Percentiles rank a stretch among this genome's conserved stretches.
These are phyloP conservation scores for Zenarchopterus dispar DNA, from an alignment of 2,797 vertebrate genomes.

Conservation along the genomic window DNA sequence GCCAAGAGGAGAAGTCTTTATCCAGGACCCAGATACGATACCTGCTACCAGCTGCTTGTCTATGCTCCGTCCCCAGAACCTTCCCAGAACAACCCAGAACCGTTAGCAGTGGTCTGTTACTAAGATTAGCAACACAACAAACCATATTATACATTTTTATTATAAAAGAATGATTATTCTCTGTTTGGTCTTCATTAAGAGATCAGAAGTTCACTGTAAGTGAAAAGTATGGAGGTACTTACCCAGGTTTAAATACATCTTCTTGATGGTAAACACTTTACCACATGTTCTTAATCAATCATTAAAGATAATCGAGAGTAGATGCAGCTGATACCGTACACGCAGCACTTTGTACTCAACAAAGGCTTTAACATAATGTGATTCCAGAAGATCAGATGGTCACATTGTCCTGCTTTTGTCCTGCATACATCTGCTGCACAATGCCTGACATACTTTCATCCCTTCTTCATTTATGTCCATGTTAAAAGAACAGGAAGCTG, in stretches of 20 bases:
- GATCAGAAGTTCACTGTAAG: no score
- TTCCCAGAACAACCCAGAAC: no score
- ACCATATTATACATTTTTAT: no score
- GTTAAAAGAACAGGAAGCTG: slow-evolving; percentile 21
- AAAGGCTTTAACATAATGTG: slow-evolving; percentile 52
- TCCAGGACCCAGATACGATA: no score
- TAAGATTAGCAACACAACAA: no score
- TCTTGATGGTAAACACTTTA: slow-evolving; percentile 47
- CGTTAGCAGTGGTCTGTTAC: no score
- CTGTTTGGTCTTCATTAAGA: not conserved
- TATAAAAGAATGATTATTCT: not conserved
- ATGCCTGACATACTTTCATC: slow-evolving; percentile 72
- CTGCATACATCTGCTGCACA: slow-evolving; percentile 38
- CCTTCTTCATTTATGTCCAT: slow-evolving; percentile 31
- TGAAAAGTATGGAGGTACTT: no score
- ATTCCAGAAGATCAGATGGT: slow-evolving; percentile 46
- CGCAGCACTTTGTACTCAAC: slow-evolving; percentile 51
- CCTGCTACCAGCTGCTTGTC: no score
- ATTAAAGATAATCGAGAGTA: slow-evolving; percentile 35
- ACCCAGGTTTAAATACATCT: slow-evolving; percentile 37
- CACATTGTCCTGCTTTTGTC: slow-evolving; percentile 52
- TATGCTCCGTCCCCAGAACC: no score
- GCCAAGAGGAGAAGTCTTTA: no score
- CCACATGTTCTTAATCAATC: slow-evolving; percentile 36
- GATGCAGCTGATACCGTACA: slow-evolving; percentile 38